A percentile compares a stretch with the other conserved stretches of the same genome.
Evolutionary conservation across 2,797 vertebrate genomes (phyloP).

Genomic region (Acanthopagrus latus): DNA sequence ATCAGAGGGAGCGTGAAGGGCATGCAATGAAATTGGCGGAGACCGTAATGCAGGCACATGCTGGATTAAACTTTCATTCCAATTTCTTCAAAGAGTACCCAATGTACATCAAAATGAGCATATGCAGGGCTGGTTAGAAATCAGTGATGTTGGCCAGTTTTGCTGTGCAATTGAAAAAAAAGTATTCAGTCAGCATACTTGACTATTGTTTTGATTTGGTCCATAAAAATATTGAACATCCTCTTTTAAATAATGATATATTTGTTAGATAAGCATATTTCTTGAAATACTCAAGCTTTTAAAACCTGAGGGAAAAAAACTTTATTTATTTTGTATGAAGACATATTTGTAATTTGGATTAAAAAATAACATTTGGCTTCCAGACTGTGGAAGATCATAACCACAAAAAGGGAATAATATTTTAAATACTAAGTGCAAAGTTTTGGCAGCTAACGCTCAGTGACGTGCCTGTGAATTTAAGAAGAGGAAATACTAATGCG

Average conservation of each 20-base stretch:
- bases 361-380: not conserved
- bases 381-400: not conserved
- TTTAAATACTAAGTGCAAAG: not conserved
- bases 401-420: not conserved
- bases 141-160: not conserved
- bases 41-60: slow-evolving; percentile 52
- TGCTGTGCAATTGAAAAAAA: not conserved
- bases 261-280: not conserved
- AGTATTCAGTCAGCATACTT: not conserved
- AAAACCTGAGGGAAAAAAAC: not conserved
- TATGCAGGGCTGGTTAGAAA: slow-evolving; percentile 1
- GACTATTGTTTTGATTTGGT: slow-evolving; percentile 2
- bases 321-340: not conserved
- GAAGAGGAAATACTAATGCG: not conserved
- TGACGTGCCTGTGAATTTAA: not conserved
- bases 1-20: slow-evolving; percentile 67
- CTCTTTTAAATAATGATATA: not conserved
- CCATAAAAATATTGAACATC: not conserved
- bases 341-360: not conserved
- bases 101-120: slow-evolving; percentile 17
- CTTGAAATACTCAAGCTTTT: not conserved
- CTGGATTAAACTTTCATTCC: slow-evolving; percentile 56
- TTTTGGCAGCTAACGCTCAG: not conserved
- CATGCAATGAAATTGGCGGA: slow-evolving; percentile 44
- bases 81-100: slow-evolving; percentile 36